These are phyloP conservation scores for Pristionchus exspectatus DNA, from an alignment of 2,888 invertebrate species.

Conservation along the genomic window DNA sequence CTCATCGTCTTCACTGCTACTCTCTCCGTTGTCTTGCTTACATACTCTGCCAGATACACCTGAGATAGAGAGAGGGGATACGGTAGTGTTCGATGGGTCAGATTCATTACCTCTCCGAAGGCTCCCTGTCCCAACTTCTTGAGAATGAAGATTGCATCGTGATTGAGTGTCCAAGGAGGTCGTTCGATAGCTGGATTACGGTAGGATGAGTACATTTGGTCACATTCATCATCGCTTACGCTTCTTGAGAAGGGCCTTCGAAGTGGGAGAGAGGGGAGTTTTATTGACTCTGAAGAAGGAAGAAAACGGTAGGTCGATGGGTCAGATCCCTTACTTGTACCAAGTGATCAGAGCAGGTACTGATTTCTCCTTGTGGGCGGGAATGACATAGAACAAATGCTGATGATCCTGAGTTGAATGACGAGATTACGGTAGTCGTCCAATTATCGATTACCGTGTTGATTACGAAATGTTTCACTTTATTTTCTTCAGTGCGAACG, in stretches of 20 bases:
- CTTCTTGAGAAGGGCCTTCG: constrained; percentile 58
- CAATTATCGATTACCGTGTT: constrained; percentile 54
- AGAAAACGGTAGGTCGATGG: not conserved
- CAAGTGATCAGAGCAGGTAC: constrained; percentile 68
- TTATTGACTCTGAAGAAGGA: constrained; percentile 58
- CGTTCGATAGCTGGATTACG: constrained; percentile 59
- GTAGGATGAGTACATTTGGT: not conserved
- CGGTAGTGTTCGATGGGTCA: constrained; percentile 40
- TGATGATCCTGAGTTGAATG: constrained; percentile 23
- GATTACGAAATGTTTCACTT: constrained; percentile 67
- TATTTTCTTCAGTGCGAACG: constrained; percentile 61
- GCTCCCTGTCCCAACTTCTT: constrained; percentile 75
- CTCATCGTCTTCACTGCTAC: constrained; percentile 76
- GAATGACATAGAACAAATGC: constrained; percentile 61
- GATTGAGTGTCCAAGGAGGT: constrained; percentile 70
- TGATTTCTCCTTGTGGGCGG: constrained; percentile 63
- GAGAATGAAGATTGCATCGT: constrained; percentile 67
- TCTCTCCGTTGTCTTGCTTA: constrained; percentile 61
- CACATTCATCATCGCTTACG: not conserved
- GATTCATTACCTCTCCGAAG: constrained; percentile 68
- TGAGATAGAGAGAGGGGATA: constrained; percentile 63
- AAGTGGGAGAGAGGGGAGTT: constrained; percentile 61
- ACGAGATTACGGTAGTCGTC: not conserved
- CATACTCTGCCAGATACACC: constrained; percentile 68
- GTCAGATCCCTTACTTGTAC: constrained; percentile 62